Evolutionary conservation across 2,888 invertebrate species (phyloP).

Genomic region (Nephrotoma flavescens): DNA sequence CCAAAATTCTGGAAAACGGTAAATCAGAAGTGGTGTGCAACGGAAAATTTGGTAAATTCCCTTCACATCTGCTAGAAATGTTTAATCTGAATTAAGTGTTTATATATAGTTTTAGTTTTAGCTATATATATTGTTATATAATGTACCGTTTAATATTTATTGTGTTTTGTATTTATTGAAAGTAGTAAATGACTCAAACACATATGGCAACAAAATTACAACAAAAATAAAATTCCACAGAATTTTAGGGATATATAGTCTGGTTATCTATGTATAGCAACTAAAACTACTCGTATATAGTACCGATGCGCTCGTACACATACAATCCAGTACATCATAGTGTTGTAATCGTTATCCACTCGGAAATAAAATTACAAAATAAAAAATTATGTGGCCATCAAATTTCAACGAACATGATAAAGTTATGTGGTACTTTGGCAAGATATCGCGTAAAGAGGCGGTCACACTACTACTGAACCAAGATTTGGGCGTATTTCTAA

Average conservation of each 20-base stretch:
- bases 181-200: neutral
- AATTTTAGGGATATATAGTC: neutral
- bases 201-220: neutral
- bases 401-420: neutral
- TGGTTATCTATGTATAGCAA: neutral
- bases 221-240: neutral
- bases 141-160: neutral
- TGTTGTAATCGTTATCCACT: neutral
- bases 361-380: neutral
- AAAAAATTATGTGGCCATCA: neutral
- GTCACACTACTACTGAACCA: neutral
- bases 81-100: neutral
- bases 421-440: neutral
- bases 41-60: neutral
- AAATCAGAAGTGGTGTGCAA: neutral
- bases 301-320: neutral
- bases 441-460: neutral
- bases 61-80: neutral
- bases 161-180: no score
- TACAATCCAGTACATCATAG: neutral
- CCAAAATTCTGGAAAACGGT: neutral
- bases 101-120: no score
- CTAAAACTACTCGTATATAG: neutral
- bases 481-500: neutral
- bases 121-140: neutral